Evolutionary conservation across 2,797 vertebrate species (phyloP).

Genomic region (Toxotes lorentzi): DNA sequence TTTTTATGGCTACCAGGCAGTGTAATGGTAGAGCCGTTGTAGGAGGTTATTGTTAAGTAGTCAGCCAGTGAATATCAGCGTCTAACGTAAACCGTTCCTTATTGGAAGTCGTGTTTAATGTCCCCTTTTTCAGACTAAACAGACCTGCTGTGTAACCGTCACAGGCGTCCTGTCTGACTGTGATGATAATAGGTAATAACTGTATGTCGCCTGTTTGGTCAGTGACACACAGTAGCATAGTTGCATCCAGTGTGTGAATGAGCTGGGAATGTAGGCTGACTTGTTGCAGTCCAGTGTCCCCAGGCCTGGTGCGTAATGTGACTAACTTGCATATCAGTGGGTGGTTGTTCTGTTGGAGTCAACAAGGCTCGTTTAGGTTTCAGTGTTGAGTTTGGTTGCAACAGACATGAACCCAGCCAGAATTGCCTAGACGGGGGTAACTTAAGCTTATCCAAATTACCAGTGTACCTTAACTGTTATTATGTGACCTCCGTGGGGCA

Average conservation of each 20-base stretch:
- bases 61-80: neutral
- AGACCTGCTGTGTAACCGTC: neutral
- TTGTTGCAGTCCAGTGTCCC: slow-evolving; percentile 52
- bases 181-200: neutral
- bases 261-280: slow-evolving; percentile 55
- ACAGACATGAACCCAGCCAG: slow-evolving; percentile 22
- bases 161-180: neutral
- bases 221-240: slow-evolving; percentile 16
- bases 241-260: slow-evolving; percentile 30
- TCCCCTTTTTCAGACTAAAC: neutral
- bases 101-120: neutral
- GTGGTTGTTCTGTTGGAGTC: slow-evolving; percentile 18
- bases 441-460: slow-evolving; percentile 46
- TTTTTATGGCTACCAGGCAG: neutral
- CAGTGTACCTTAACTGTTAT: slow-evolving; percentile 43
- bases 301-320: slow-evolving; percentile 45
- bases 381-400: slow-evolving; percentile 1
- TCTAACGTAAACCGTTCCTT: neutral
- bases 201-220: slow-evolving; percentile 15
- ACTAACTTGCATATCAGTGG: slow-evolving; percentile 49
- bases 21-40: slow-evolving; percentile 10
- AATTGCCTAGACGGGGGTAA: slow-evolving; percentile 18
- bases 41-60: slow-evolving; percentile 53
- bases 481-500: slow-evolving; percentile 43
- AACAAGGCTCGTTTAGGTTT: slow-evolving; percentile 3